Conservation (phyloP, 2,888 invertebrate species). For the Griposia aprilina region DNA sequence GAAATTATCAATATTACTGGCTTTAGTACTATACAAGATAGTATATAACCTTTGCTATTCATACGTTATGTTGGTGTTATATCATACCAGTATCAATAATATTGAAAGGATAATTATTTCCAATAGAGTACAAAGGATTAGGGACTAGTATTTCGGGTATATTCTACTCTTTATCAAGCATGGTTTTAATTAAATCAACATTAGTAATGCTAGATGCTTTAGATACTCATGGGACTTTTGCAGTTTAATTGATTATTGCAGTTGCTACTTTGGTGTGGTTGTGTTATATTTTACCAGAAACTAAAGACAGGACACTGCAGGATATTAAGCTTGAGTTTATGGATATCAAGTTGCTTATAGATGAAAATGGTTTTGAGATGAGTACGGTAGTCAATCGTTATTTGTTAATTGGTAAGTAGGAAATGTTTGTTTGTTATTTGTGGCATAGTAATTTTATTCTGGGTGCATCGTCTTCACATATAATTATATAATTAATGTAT, state of each 20-base stretch:
- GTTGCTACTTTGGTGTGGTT: constrained; percentile 23
- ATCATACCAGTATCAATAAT: constrained; percentile 61
- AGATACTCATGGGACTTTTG: constrained; percentile 46
- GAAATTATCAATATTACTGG: too few relatives aligned
- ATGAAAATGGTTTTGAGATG: not conserved
- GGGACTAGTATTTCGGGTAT: constrained; percentile 53
- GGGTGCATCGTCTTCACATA: too few relatives aligned
- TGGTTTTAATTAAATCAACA: constrained; percentile 57
- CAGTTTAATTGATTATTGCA: constrained; percentile 29
- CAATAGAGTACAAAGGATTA: constrained; percentile 55
- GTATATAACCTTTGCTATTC: too few relatives aligned
- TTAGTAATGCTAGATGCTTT: constrained; percentile 43
- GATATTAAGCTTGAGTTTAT: constrained; percentile 57
- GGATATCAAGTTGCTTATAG: constrained; percentile 23
- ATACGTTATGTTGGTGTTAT: constrained; percentile 57
- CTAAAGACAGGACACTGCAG: constrained; percentile 57
- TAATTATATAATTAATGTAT: too few relatives aligned
- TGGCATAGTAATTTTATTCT: too few relatives aligned
- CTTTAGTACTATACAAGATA: too few relatives aligned
- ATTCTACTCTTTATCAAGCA: constrained; percentile 53
- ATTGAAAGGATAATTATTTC: constrained; percentile 57
- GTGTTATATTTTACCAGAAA: constrained; percentile 51
- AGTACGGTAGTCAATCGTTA: not conserved
- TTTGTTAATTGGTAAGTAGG: constrained; percentile 16
- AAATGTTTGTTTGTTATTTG: not conserved